Base-by-base conservation (phyloP, 2,888 invertebrate species). In the Noctua fimbriata region DNA sequence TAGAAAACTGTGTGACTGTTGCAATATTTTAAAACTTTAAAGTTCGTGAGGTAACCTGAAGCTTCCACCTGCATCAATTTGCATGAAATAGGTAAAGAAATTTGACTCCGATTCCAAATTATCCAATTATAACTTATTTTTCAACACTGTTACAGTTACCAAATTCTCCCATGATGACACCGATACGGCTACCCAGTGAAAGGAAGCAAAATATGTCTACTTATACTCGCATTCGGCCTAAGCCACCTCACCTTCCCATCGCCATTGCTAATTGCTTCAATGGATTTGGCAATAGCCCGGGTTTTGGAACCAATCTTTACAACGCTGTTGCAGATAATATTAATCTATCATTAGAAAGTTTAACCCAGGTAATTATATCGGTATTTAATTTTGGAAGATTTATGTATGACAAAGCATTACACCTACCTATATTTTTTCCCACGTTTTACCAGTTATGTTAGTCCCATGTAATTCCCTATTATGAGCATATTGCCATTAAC, bases 321-420 rank as follows among this genome's bases (percentile, higher is more conserved):
- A 91, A 80, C 47, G 87, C 5, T 41, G 47, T 69, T 69, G 28
- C 88, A 77, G 97, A 97, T 84, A 96, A 95, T 85, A 95, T 97
- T 14, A 97, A 97, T 91, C 92, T 97, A 69, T 97, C 97, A 41
- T 80, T 97, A 85, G 97, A 97, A 82, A 97, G 91, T 89, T 92
- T 97, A 83, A 97, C 97, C 65, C 97, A 97, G 95, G 97, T 96
- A 92, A 90, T 69, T 81, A 77, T 69, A 49, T 65, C 24, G 6
- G 52, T 71, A 32, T 79, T 69, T 67, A 76, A n/a, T 44, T 67
- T 1, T 7, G 41, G 7, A 67, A 24, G 24, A 66, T 66, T 60
- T 24, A 16, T 44, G 14, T n/a, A n/a, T 66, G 18, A 16, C 28
- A 28, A 16, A 41, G 24, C 12, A 66, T 24, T 41, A 7, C 41